phyloP scores from a whole-genome alignment of 2,113 vertebrate species.

The Mormyrus lacerda region DNA sequence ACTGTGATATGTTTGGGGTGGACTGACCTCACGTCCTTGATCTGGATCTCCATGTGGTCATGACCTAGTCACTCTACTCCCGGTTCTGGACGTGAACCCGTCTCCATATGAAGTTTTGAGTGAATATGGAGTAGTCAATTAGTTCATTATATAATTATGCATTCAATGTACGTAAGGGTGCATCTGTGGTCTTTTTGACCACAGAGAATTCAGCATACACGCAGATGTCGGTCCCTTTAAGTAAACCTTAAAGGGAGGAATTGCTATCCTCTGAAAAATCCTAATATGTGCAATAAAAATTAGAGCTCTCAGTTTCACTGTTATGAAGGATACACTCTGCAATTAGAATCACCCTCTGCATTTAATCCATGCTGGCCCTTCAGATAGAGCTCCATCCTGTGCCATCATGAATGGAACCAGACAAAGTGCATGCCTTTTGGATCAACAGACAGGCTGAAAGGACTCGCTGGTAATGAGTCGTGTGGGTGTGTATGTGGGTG shows the following conservation, averaged over 20 bases:
- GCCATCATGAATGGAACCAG: conserved; percentile 38
- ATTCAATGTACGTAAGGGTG: too few relatives aligned
- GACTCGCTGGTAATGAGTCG: conserved; percentile 16
- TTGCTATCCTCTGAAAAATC: not conserved
- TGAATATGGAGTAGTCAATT: too few relatives aligned
- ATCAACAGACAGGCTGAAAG: conserved; percentile 20
- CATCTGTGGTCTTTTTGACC: not conserved
- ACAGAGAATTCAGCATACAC: not conserved
- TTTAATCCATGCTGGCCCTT: too few relatives aligned
- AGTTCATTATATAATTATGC: too few relatives aligned
- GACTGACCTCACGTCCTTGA: too few relatives aligned
- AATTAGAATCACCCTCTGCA: not conserved
- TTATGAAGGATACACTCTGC: not conserved
- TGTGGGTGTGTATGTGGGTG: conserved; percentile 10
- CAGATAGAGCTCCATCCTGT: not conserved
- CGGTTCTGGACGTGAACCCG: not conserved
- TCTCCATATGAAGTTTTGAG: not conserved
- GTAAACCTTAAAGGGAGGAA: too few relatives aligned
- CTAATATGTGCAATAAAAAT: too few relatives aligned
- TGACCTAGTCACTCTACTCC: not conserved
- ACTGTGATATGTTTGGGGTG: too few relatives aligned
- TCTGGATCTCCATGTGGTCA: not conserved
- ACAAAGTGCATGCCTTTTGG: conserved; percentile 44
- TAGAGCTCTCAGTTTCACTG: too few relatives aligned
- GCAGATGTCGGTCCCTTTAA: not conserved